Evolutionary conservation across 2,113 vertebrate genomes (phyloP).

Genomic region (Rhineura floridana): DNA sequence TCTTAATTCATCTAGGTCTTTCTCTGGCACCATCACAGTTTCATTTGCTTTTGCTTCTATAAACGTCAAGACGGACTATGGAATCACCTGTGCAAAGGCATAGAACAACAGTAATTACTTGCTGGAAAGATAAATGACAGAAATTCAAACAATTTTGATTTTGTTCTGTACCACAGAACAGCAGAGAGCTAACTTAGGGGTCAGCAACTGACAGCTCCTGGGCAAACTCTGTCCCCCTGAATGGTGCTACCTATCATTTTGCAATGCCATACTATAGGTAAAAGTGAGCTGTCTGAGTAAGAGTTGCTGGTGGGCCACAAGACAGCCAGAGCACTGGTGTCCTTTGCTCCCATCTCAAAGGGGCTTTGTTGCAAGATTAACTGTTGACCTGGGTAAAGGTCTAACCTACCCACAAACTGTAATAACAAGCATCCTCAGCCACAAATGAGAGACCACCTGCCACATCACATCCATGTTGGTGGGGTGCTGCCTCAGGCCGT

Average conservation of each 20-base stretch:
- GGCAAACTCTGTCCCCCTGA: not conserved
- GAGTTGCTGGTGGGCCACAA: not conserved
- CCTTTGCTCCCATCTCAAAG: not conserved
- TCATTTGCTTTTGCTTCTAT: constrained; percentile 71
- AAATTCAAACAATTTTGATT: not conserved
- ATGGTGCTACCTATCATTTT: not conserved
- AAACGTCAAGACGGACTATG: constrained; percentile 46
- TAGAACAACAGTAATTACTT: constrained; percentile 32
- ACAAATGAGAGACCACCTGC: not conserved
- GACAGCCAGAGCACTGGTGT: not conserved
- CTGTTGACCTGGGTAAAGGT: no score
- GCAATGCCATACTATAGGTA: not conserved
- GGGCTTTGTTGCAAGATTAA: not conserved
- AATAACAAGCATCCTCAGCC: not conserved
- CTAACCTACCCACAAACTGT: not conserved
- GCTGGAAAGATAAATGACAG: not conserved
- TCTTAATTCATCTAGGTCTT: constrained; percentile 21
- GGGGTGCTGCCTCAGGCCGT: no score
- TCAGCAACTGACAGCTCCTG: not conserved
- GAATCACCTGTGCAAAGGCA: constrained; percentile 69
- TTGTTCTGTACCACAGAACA: not conserved
- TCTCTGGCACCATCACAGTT: constrained; percentile 34
- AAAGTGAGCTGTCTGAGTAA: not conserved
- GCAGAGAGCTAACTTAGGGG: not conserved
- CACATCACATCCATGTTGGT: not conserved